phyloP scores from a whole-genome alignment of 1,140 invertebrate species.

The Leptinotarsa lineolata region DNA sequence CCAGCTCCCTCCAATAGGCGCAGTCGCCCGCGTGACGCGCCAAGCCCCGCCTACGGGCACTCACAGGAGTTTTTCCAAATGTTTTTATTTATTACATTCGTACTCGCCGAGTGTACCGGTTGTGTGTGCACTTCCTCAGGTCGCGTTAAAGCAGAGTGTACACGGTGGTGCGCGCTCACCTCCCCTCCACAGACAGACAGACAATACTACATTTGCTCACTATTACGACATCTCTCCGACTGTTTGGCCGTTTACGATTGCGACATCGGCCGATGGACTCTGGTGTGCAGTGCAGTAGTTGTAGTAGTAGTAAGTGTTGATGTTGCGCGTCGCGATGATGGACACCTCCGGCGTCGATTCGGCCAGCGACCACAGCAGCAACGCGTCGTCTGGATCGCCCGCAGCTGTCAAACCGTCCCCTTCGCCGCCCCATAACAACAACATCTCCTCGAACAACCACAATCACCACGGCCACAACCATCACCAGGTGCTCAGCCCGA shows the following conservation, averaged over 20 bases:
- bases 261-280: slow-evolving; percentile 45
- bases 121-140: slow-evolving; percentile 61
- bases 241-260: slow-evolving; percentile 43
- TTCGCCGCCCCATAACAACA: slow-evolving; percentile 57
- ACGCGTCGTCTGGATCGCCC: slow-evolving; percentile 62
- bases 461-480: slow-evolving; percentile 42
- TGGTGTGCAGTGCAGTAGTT: slow-evolving; percentile 31
- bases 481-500: slow-evolving; percentile 53
- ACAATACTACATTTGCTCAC: slow-evolving; percentile 52
- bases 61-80: slow-evolving; percentile 59
- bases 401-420: slow-evolving; percentile 59
- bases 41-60: slow-evolving; percentile 46
- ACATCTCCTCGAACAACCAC: slow-evolving; percentile 57
- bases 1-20: slow-evolving; percentile 47
- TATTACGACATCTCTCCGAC: slow-evolving; percentile 45
- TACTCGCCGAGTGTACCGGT: slow-evolving; percentile 63
- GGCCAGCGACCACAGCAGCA: slow-evolving; percentile 67
- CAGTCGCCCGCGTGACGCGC: slow-evolving; percentile 36
- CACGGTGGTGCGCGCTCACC: slow-evolving; percentile 58
- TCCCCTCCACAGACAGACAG: slow-evolving; percentile 54
- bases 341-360: slow-evolving; percentile 68
- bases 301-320: slow-evolving; percentile 22
- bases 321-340: slow-evolving; percentile 45
- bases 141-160: slow-evolving; percentile 44
- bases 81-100: slow-evolving; percentile 72